Evolutionary conservation across 2,888 invertebrate species (phyloP).

Genomic region (Epinotia bilunana): DNA sequence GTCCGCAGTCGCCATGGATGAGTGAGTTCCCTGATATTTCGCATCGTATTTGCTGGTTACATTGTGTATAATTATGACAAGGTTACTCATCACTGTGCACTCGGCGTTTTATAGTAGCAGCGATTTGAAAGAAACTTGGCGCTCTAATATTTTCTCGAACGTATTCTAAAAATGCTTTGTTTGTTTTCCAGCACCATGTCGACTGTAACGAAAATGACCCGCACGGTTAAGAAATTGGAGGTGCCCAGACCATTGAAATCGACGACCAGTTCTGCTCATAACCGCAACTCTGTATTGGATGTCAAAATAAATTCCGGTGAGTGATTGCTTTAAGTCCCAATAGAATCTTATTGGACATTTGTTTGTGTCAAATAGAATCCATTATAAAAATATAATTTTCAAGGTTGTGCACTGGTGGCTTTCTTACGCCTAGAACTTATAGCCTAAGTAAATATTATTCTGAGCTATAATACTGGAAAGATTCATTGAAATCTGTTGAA

Average conservation of each 20-base stretch:
- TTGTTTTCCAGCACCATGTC: constrained; percentile 78
- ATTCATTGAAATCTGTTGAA: too few relatives aligned
- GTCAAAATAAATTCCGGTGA: constrained; percentile 83
- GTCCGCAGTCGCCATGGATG: constrained; percentile 80
- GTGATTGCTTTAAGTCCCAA: constrained; percentile 8
- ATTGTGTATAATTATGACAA: constrained; percentile 70
- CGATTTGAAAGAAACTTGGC: constrained; percentile 46
- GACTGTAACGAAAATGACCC: constrained; percentile 86
- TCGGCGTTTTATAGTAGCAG: constrained; percentile 47
- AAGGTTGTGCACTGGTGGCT: too few relatives aligned
- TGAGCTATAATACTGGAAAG: too few relatives aligned
- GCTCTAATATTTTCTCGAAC: constrained; percentile 16
- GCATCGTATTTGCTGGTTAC: constrained; percentile 63
- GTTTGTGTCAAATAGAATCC: neutral
- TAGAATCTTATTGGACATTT: constrained; percentile 52
- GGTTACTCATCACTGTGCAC: constrained; percentile 65
- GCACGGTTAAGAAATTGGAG: constrained; percentile 89
- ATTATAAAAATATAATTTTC: neutral
- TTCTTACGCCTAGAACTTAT: too few relatives aligned
- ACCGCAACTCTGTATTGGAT: constrained; percentile 80
- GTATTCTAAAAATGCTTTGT: constrained; percentile 45
- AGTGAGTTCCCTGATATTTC: constrained; percentile 77
- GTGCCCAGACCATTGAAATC: constrained; percentile 89
- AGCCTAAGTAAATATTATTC: too few relatives aligned
- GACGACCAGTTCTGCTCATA: constrained; percentile 83